Percentiles rank a stretch among this genome's conserved stretches.
Evolutionary conservation across 2,797 vertebrate species (phyloP).

Genomic region (Lepilemur ruficaudatus): DNA sequence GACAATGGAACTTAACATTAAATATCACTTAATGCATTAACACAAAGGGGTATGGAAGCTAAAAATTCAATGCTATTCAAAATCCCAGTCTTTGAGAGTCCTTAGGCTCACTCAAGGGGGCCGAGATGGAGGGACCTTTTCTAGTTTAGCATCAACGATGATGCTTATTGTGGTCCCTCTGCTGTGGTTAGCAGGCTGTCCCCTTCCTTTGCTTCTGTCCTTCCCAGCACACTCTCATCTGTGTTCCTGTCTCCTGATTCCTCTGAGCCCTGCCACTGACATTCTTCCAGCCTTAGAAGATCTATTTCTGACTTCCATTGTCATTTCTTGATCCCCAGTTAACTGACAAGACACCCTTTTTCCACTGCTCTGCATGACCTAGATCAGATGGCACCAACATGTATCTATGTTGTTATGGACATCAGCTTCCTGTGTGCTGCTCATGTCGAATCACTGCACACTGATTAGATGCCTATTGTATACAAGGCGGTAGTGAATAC

Average conservation of each 20-base stretch:
- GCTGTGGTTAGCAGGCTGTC: background rate
- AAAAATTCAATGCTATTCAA: background rate
- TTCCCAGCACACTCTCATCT: background rate
- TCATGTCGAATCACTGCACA: background rate
- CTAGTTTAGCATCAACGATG: background rate
- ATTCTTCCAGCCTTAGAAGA: background rate
- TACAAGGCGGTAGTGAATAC: background rate
- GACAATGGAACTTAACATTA: background rate
- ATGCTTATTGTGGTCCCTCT: background rate
- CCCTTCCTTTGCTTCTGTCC: background rate
- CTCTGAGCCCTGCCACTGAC: background rate
- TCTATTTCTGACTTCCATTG: background rate
- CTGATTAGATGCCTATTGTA: background rate
- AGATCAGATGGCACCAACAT: background rate
- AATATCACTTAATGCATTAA: background rate
- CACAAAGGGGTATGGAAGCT: background rate
- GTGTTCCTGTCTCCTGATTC: background rate
- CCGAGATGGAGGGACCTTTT: no score
- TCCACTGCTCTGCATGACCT: background rate
- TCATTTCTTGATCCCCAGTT: background rate
- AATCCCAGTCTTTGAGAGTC: background rate
- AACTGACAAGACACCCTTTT: background rate
- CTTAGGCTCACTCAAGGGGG: background rate
- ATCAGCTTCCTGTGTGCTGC: background rate
- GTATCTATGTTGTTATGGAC: background rate